A percentile compares a stretch with the other conserved stretches of the same genome.
Conservation (phyloP, 2,888 invertebrate species). For the Lepeophtheirus nordmannii region DNA sequence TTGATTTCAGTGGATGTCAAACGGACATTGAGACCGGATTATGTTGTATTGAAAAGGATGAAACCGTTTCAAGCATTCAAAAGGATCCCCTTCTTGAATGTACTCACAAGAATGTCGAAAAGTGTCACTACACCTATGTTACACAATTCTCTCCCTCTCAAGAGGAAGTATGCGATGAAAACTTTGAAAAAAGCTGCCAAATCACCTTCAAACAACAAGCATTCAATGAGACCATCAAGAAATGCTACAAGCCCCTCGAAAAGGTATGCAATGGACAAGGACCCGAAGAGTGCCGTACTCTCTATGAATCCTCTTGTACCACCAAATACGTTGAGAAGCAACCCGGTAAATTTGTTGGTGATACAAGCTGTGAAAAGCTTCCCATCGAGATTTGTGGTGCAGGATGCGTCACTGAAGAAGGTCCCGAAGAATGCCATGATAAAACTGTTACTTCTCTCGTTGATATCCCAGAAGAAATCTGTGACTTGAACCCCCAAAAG, state of each 20-base stretch:
- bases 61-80: constrained; percentile 10
- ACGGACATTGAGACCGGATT: constrained; percentile 15
- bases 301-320: constrained; percentile 22
- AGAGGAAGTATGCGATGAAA: constrained; percentile 20
- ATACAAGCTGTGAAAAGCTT: constrained; percentile 22
- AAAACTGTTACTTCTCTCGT: constrained; percentile 13
- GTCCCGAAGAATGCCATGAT: constrained; percentile 20
- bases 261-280: constrained; percentile 24
- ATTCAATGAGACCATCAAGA: constrained; percentile 14
- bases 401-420: constrained; percentile 17
- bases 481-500: constrained; percentile 22
- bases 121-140: constrained; percentile 21
- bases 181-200: constrained; percentile 21
- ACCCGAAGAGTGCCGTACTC: constrained; percentile 16
- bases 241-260: constrained; percentile 18
- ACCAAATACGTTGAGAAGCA: constrained; percentile 20
- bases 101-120: constrained; percentile 22
- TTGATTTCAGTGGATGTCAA: constrained; percentile 14
- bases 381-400: constrained; percentile 19
- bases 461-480: constrained; percentile 21
- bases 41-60: constrained; percentile 22
- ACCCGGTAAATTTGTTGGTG: constrained; percentile 20
- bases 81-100: constrained; percentile 24
- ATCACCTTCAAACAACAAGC: constrained; percentile 23
- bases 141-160: constrained; percentile 12